These are phyloP conservation scores for Altica lythri DNA, from an alignment of 2,888 invertebrate genomes.

Conservation along the genomic window DNA sequence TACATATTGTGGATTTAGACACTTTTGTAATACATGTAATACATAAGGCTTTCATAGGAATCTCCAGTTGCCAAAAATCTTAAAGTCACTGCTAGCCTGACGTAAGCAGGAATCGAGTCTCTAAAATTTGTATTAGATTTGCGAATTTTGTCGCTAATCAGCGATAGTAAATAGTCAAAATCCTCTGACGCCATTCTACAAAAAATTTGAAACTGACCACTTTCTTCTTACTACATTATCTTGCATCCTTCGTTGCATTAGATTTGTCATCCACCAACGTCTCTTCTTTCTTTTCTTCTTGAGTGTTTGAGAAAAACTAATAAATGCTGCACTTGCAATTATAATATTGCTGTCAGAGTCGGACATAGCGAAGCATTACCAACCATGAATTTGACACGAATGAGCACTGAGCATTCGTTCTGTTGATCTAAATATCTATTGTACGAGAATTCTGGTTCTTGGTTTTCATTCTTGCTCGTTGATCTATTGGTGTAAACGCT, in stretches of 20 bases:
- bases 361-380: conserved; percentile 7
- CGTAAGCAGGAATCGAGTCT: conserved; percentile 5
- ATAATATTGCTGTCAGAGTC: conserved; percentile 20
- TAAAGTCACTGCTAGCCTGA: not conserved
- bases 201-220: conserved; percentile 17
- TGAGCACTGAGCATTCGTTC: conserved; percentile 14
- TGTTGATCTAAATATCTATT: conserved; percentile 9
- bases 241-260: conserved; percentile 14
- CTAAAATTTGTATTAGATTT: conserved; percentile 17
- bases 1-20: conserved; percentile 14
- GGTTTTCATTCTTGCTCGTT: conserved; percentile 20
- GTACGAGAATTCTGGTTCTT: conserved; percentile 21
- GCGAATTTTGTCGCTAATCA: conserved; percentile 14
- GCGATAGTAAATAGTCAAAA: conserved; percentile 14
- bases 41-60: conserved; percentile 7
- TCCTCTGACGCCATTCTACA: conserved; percentile 15
- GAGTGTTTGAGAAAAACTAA: conserved; percentile 18
- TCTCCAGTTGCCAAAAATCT: no score
- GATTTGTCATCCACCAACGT: conserved; percentile 22
- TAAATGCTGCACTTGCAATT: conserved; percentile 22
- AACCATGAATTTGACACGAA: conserved; percentile 12
- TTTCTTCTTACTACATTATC: conserved; percentile 25
- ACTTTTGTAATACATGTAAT: conserved; percentile 14
- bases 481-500: conserved; percentile 18
- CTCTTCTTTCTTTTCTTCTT: conserved; percentile 19